phyloP scores from a whole-genome alignment of 1,140 invertebrate genomes.

The Bombus confusus region DNA sequence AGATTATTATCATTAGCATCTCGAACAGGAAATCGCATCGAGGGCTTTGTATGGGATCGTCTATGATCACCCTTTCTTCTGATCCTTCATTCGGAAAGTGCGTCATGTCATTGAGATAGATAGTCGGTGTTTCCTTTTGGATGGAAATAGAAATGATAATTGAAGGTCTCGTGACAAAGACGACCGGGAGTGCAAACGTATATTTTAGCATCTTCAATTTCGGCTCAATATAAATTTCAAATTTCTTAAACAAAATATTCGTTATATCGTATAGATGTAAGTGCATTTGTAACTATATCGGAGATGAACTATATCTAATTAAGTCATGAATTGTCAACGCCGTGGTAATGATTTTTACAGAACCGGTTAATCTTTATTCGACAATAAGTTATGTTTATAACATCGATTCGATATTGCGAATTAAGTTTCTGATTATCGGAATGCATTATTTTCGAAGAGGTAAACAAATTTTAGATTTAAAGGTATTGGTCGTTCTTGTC shows the following conservation, averaged over 20 bases:
- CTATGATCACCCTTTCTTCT: not conserved
- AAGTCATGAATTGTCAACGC: too few relatives aligned
- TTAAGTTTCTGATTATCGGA: too few relatives aligned
- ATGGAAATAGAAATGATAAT: not conserved
- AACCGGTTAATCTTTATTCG: not conserved
- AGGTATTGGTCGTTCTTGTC: too few relatives aligned
- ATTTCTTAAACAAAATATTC: not conserved
- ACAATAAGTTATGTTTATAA: too few relatives aligned
- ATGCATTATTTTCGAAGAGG: too few relatives aligned
- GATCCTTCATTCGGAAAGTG: not conserved
- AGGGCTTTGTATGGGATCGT: not conserved
- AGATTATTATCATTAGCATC: constrained; percentile 59
- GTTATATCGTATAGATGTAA: not conserved
- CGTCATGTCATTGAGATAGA: not conserved
- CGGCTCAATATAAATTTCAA: not conserved
- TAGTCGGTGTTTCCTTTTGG: not conserved
- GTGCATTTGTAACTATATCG: not conserved
- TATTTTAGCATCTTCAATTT: not conserved
- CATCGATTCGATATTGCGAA: too few relatives aligned
- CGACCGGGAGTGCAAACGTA: not conserved
- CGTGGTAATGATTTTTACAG: not conserved
- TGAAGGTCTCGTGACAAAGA: not conserved
- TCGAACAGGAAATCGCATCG: constrained; percentile 22
- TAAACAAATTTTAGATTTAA: too few relatives aligned
- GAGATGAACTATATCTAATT: not conserved